Evolutionary conservation across 1,140 invertebrate species (phyloP), one percentile per base, ranked within the genome.

Genomic region (Aphelenchoides fujianensis): DNA sequence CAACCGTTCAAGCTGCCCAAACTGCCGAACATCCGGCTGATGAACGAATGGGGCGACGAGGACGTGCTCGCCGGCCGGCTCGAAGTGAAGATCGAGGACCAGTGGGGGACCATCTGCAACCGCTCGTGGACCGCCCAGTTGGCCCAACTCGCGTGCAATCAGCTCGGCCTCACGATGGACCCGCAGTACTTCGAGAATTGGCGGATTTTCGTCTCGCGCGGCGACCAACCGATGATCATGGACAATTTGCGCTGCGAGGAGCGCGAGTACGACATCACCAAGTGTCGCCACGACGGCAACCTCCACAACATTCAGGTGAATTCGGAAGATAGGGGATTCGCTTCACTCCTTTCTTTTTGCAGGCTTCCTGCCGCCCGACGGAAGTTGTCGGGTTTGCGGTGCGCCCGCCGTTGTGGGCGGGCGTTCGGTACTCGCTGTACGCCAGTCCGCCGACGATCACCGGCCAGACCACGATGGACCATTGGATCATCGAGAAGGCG

Each of bases 41-140:
- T 85, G 2, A 75, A 84, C 66, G 80, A 82, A 30, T 79, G 78
- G 63, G 74, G 72, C 7, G 78, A 79, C 32, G 77, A 82, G 32
- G 63, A 79, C 30, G 78, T 81, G 27, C 57, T 79, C 64, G 85
- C 87, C 76, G 88, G 88, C 28, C 71, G 85, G 34, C 78, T 88
- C 9, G 86, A 91, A 86, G 88, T 92, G 0, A 88, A 90, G 77
- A 87, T 96, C 3, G 89, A 90, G 19, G 90, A 90, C 9, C 77
- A 84, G 85, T 98, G 96, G 95, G 95, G 95, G 57, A 96, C 94
- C 0, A 92, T 99, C 2, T 99, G 96, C 82, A 93, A 93, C 86
- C 92, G 97, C 84, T 91, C 91, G 31, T 99, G 95, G 94, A 95
- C 90, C 55, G 90, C 92, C n/a, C 87, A 90, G 54, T 91, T 94